Conservation (phyloP, 2,888 invertebrate species). For the Malachius bipustulatus region DNA sequence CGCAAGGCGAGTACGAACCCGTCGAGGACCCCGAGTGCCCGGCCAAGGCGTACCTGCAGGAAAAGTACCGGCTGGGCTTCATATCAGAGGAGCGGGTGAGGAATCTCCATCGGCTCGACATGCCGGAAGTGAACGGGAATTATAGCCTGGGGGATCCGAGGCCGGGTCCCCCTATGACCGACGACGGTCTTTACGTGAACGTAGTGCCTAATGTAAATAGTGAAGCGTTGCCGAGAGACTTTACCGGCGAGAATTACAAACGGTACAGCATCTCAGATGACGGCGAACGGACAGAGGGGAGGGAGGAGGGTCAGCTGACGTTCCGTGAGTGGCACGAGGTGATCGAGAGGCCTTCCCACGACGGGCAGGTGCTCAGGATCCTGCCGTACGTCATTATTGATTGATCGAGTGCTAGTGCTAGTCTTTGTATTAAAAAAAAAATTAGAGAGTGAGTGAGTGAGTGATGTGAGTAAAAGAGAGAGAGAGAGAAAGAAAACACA, state of each 20-base stretch:
- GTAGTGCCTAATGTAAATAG: slow-evolving; percentile 38
- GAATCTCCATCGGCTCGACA: slow-evolving; percentile 34
- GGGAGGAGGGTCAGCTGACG: slow-evolving; percentile 26
- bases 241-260: slow-evolving; percentile 33
- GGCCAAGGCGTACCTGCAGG: slow-evolving; percentile 38
- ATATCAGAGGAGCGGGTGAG: slow-evolving; percentile 39
- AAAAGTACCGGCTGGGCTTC: slow-evolving; percentile 41
- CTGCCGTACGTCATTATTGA: slow-evolving; percentile 96
- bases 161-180: slow-evolving; percentile 17
- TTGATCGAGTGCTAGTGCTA: slow-evolving; percentile 49
- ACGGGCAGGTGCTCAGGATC: slow-evolving; percentile 74
- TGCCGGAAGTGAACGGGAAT: slow-evolving; percentile 34
- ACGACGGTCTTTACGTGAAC: slow-evolving; percentile 30
- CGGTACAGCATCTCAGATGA: slow-evolving; percentile 35
- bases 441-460: too few relatives aligned
- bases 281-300: slow-evolving; percentile 15
- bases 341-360: slow-evolving; percentile 57
- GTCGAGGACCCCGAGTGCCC: slow-evolving; percentile 45
- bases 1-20: slow-evolving; percentile 32
- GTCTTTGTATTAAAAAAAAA: too few relatives aligned
- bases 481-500: too few relatives aligned
- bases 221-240: slow-evolving; percentile 29
- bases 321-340: slow-evolving; percentile 92
- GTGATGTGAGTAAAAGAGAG: too few relatives aligned
- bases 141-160: slow-evolving; percentile 20